Evolutionary conservation across 2,888 invertebrate genomes (phyloP).

Genomic region (Silvanus unidentatus): DNA sequence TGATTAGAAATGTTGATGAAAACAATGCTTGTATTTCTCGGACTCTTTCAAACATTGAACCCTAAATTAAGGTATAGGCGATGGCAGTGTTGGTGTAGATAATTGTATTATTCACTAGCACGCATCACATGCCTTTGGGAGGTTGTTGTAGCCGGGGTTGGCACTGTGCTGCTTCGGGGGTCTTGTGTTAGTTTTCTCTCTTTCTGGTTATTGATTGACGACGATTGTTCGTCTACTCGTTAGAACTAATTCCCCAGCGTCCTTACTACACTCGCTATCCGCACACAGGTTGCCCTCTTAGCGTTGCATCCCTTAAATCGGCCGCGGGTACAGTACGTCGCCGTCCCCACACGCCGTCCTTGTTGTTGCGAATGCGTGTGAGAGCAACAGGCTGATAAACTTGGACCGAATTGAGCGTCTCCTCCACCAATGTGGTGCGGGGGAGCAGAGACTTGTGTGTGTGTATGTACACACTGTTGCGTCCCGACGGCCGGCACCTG

Average conservation of each 20-base stretch:
- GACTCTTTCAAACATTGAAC: no score
- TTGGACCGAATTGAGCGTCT: constrained; percentile 11
- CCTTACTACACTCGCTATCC: constrained; percentile 27
- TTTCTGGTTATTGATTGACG: constrained; percentile 38
- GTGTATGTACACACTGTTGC: constrained; percentile 27
- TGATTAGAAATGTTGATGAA: no score
- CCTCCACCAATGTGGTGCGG: no score
- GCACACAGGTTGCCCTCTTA: constrained; percentile 32
- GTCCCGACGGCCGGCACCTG: constrained; percentile 27
- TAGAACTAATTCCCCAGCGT: constrained; percentile 37
- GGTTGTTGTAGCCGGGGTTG: neutral
- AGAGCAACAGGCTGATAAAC: constrained; percentile 29
- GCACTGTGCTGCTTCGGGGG: neutral
- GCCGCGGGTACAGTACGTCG: neutral
- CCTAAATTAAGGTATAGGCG: no score
- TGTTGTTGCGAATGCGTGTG: constrained; percentile 20
- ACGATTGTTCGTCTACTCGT: constrained; percentile 41
- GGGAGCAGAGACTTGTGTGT: constrained; percentile 4
- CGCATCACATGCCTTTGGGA: constrained; percentile 23
- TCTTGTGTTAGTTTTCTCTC: constrained; percentile 3
- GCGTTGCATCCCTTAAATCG: constrained; percentile 19
- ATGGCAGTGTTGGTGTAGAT: constrained; percentile 29
- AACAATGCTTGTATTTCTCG: no score
- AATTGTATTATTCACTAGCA: constrained; percentile 38
- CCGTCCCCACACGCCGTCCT: no score